Evolutionary conservation across 35 echinoderm and acorn worm genomes (phyloP), one percentile per base, ranked within the genome.

Genomic region (Patiria miniata): DNA sequence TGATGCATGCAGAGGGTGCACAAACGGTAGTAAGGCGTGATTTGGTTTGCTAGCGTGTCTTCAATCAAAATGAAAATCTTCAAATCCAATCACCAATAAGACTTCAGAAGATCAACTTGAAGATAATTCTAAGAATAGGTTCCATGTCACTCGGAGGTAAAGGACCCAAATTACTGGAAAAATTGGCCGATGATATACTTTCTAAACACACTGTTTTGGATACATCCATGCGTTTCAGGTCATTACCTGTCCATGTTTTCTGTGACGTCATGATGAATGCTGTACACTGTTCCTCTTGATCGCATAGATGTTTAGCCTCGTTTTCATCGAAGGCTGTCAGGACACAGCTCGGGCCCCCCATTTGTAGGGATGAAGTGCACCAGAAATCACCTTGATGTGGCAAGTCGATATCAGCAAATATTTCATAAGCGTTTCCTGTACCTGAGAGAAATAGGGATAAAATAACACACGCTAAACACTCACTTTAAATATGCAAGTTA

Each of bases 161-260:
- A n/a, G n/a, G n/a, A n/a, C n/a, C n/a, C n/a, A n/a, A n/a, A n/a
- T n/a, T n/a, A n/a, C n/a, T n/a, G n/a, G n/a, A n/a, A n/a, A 73
- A 7, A 30, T 7, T 7, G 29, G 65, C 34, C 65, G 34, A 22
- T 18, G 19, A 14, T 73, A 73, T 22, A 1, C 29, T 23, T 34
- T 73, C 65, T 4, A 22, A 36, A 14, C 9, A n/a, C 29, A 14
- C n/a, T 12, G 34, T 32, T 10, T 28, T 28, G 65, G 14, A 14
- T 73, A 26, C 14, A 73, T 30, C 14, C 14, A 30, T 32, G 34
- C 14, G 26, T 32, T 21, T 34, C 23, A 73, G 14, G 29, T 36
- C 28, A 47, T 73, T 59, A 92, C 90, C 93, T 77, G 93, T 95
- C 93, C 93, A 95, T 18, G 93, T 95, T 69, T 79, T 78, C 50